Conservation (phyloP, 2,888 invertebrate genomes). For the Sinodicranocentrus sp. region DNA sequence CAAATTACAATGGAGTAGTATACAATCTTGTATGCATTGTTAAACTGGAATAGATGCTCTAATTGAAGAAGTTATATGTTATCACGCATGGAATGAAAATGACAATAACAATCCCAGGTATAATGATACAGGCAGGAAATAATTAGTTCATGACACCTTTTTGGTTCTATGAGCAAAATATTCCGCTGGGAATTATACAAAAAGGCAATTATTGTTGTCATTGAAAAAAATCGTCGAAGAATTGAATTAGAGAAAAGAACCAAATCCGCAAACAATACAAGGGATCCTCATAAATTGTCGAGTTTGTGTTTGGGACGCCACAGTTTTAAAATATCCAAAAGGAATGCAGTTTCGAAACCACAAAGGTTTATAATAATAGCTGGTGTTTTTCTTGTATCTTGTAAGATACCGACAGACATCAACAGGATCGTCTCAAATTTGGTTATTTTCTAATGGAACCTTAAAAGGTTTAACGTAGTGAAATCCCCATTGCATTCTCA, state of each 20-base stretch:
- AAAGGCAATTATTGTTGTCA: conserved; percentile 16
- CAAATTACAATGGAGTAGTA: conserved; percentile 1
- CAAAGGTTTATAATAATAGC: too few relatives aligned
- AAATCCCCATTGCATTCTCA: conserved; percentile 45
- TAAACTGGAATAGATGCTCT: conserved; percentile 5
- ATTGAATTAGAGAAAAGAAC: not conserved
- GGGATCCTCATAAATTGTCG: too few relatives aligned
- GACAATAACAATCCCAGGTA: not conserved
- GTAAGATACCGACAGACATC: conserved; percentile 2
- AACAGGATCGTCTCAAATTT: not conserved
- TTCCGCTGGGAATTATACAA: conserved; percentile 20
- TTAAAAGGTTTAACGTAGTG: conserved; percentile 16
- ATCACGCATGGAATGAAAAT: not conserved
- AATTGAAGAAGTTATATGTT: conserved; percentile 11
- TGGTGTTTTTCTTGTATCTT: too few relatives aligned
- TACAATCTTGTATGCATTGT: conserved; percentile 7
- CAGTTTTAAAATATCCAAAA: too few relatives aligned
- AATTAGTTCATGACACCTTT: conserved; percentile 57
- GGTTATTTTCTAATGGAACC: conserved; percentile 31
- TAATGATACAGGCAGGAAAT: conserved; percentile 39
- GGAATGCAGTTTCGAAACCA: too few relatives aligned
- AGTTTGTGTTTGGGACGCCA: too few relatives aligned
- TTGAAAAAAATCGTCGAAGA: not conserved
- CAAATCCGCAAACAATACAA: too few relatives aligned
- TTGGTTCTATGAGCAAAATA: conserved; percentile 32